Evolutionary conservation across 92 coral and sea anemone genomes (phyloP), one percentile per base, ranked within the genome.

Genomic region (Epizoanthus stellaris): DNA sequence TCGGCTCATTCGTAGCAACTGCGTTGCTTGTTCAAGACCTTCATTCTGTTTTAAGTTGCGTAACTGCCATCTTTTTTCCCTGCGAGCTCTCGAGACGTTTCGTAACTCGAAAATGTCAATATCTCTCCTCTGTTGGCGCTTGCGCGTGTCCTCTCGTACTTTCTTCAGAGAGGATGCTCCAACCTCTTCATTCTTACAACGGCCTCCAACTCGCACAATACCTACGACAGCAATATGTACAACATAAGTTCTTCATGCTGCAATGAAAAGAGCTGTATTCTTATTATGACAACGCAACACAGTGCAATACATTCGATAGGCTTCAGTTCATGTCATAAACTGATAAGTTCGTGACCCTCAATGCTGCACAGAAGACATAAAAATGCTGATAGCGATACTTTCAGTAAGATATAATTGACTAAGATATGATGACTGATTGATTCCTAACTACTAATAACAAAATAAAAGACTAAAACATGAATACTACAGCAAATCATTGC

Each of bases 121-220:
- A 8, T 71, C 34, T 11, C n/a, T 49, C 14, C 79, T 60, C n/a
- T 66, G 60, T 34, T 74, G 82, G 71, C 86, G 82, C 15, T 79
- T 70, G 71, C 86, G 82, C 15, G 75, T 70, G 34, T 85, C 61
- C 77, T 70, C 81, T 82, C 95, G 87, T 3, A 86, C 73, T 47
- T 52, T 52, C 36, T 9, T 81, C 53, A 95, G 77, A 81, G 82
- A 85, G 84, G 49, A 88, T 13, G 52, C 0, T 63, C 85, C 65
- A 42, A 95, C 89, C 14, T 36, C 69, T 60, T 82, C 70, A 49
- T 61, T 88, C 92, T 85, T 90, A 67, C 95, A 88, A n/a, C 98
- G 94, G 71, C 98, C 92, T 5, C 98, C 98, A 52, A 92, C 98
- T 13, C 98, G 94, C 36, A 94, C 95, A 45, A 95, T 77, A 82